A percentile compares a stretch with the other conserved stretches of the same genome.
These are phyloP conservation scores for Ellobium chinense DNA, from an alignment of 2,888 invertebrate genomes.

Conservation along the genomic window DNA sequence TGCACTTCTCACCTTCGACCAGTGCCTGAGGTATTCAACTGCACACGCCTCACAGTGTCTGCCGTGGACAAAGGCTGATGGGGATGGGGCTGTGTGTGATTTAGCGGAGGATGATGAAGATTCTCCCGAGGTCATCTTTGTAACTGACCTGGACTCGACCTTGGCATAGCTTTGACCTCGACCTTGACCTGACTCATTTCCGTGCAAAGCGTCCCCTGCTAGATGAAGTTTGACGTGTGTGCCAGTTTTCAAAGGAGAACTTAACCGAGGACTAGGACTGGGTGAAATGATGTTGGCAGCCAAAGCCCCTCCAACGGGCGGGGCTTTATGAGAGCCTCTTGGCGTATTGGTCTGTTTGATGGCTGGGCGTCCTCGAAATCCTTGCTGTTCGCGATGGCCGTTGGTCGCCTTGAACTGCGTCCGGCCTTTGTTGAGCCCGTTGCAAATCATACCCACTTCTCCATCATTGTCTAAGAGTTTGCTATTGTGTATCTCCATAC, in stretches of 20 bases:
- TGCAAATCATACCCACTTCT: neutral
- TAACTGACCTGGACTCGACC: neutral
- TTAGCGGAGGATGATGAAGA: neutral
- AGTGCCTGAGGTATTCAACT: neutral
- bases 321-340: neutral
- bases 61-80: neutral
- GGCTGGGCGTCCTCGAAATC: neutral
- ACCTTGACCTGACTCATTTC: neutral
- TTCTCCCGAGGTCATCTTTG: neutral
- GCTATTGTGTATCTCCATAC: neutral
- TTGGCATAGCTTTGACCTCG: neutral
- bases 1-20: slow-evolving; percentile 19
- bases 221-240: neutral
- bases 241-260: neutral
- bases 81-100: neutral
- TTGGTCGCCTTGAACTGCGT: neutral
- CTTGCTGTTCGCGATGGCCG: neutral
- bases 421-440: neutral
- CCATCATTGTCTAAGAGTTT: neutral
- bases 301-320: too few species aligned
- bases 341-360: neutral
- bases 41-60: slow-evolving; percentile 29
- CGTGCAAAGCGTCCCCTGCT: neutral
- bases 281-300: too few species aligned
- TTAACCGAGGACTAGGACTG: too few species aligned